Evolutionary conservation across 2,888 invertebrate species (phyloP).

Genomic region (Acrobasis consociella): DNA sequence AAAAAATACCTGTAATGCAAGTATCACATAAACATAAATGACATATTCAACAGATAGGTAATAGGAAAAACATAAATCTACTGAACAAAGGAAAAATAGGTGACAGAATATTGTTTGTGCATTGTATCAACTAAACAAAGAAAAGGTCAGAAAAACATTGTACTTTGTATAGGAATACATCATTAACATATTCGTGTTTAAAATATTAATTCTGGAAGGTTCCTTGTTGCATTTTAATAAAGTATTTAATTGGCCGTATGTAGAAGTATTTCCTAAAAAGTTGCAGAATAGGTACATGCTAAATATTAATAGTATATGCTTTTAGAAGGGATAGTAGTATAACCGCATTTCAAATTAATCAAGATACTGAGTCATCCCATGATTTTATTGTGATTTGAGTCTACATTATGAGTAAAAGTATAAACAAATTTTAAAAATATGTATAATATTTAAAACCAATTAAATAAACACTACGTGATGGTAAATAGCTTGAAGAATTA

Average conservation of each 20-base stretch:
- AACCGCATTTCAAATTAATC: not conserved
- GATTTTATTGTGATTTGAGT: not conserved
- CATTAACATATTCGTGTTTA: not conserved
- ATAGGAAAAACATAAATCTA: not conserved
- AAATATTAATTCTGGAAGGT: not conserved
- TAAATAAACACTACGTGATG: too few species aligned
- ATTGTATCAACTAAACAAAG: not conserved
- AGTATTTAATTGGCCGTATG: not conserved
- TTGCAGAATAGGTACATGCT: not conserved
- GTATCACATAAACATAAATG: conserved; percentile 1
- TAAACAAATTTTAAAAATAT: too few species aligned
- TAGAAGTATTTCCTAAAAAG: not conserved
- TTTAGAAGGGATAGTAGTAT: not conserved
- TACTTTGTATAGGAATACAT: not conserved
- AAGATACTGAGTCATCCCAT: not conserved
- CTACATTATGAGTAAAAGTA: too few species aligned
- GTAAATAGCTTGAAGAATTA: too few species aligned
- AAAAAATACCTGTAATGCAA: not conserved
- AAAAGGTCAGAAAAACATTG: not conserved
- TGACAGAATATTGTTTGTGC: conserved; percentile 23
- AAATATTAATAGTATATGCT: not conserved
- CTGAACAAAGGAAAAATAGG: conserved; percentile 22
- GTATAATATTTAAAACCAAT: too few species aligned
- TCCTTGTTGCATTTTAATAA: not conserved
- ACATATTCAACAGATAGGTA: not conserved